Conservation (phyloP, 2,113 vertebrate genomes). For the Limanda limanda region DNA sequence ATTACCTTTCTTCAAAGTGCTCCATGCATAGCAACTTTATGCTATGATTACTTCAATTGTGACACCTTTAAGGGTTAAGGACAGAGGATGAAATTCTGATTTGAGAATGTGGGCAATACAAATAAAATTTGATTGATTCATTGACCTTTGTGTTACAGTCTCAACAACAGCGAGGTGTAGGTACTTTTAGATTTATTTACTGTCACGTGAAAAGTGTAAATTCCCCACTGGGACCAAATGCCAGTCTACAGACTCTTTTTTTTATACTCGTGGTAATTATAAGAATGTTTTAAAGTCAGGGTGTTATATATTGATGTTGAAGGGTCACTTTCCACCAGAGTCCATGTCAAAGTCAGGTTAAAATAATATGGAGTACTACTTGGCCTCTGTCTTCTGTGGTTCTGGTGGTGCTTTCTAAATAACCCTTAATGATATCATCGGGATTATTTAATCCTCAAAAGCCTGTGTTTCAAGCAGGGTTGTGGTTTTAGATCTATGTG, state of each 20-base stretch:
- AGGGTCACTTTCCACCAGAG: neutral
- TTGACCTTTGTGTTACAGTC: neutral
- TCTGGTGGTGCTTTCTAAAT: neutral
- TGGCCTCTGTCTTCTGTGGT: neutral
- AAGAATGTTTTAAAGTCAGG: neutral
- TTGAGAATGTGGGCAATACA: too few relatives aligned
- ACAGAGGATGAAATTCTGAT: too few relatives aligned
- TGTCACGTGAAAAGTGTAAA: too few relatives aligned
- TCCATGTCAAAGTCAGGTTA: neutral
- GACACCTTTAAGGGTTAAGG: neutral
- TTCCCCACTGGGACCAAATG: too few relatives aligned
- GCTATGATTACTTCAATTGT: slow-evolving; percentile 4
- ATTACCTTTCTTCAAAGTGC: neutral
- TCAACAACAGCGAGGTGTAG: neutral
- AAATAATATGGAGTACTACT: too few relatives aligned
- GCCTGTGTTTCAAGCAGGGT: neutral
- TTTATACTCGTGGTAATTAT: neutral
- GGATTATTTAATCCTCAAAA: neutral
- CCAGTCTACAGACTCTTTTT: too few relatives aligned
- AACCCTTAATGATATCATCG: neutral
- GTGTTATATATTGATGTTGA: slow-evolving; percentile 4
- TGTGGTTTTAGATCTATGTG: neutral
- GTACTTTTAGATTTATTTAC: too few relatives aligned
- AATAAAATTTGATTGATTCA: too few relatives aligned
- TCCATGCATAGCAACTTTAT: neutral